Conservation (phyloP, 2,797 vertebrate species). For the Dromococcyx pavoninus region DNA sequence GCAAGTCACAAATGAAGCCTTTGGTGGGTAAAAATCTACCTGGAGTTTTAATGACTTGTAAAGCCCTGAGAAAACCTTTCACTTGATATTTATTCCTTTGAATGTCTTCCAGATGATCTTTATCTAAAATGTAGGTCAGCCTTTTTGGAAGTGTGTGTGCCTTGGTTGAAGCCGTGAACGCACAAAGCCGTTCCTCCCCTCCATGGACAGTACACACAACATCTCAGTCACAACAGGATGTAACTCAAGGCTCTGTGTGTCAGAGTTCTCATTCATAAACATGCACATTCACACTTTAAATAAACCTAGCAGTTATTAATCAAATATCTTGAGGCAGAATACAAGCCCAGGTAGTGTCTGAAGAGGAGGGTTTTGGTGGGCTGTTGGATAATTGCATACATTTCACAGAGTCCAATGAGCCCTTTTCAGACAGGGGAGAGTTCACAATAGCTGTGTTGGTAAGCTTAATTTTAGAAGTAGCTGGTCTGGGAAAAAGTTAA, state of each 20-base stretch:
- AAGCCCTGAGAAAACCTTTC: slow-evolving; percentile 35
- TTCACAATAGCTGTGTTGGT: slow-evolving; percentile 31
- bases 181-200: slow-evolving; percentile 18
- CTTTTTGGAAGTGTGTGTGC: neutral
- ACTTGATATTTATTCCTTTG: slow-evolving; percentile 51
- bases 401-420: neutral
- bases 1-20: neutral
- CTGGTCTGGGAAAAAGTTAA: slow-evolving; percentile 58
- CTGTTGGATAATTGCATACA: neutral
- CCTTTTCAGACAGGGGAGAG: slow-evolving; percentile 23
- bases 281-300: neutral
- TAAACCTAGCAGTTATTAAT: neutral
- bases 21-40: slow-evolving; percentile 36
- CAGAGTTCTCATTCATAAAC: neutral
- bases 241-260: slow-evolving; percentile 4
- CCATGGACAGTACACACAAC: slow-evolving; percentile 34
- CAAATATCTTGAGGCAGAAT: neutral
- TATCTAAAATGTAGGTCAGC: slow-evolving; percentile 20
- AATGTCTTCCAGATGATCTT: slow-evolving; percentile 49
- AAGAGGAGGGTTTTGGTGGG: neutral
- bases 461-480: slow-evolving; percentile 67
- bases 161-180: neutral
- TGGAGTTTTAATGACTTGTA: slow-evolving; percentile 59
- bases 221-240: neutral
- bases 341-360: neutral